Evolutionary conservation across 1,140 invertebrate species (phyloP), one percentile per base, ranked within the genome.

Genomic region (Drosophila erecta): DNA sequence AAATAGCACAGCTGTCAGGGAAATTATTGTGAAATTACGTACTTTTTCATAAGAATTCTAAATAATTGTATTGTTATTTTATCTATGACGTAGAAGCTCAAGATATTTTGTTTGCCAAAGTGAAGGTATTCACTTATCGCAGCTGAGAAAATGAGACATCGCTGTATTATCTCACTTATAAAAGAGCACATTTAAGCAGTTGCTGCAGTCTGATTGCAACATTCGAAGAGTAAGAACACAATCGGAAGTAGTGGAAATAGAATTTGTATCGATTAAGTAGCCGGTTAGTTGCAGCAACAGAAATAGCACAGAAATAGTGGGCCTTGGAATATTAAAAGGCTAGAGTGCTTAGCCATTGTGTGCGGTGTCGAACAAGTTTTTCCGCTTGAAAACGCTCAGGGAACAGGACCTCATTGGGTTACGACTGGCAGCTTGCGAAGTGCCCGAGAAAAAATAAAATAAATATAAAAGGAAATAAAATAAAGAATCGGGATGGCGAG

Each of bases 321-420:
- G 41, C 64, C 43, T 35, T 56, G 35, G 35, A 57, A 70, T 71
- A 71, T 71, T 70, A 70, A 71, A 70, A 71, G n/a, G 7, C 51
- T 22, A 11, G 41, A 57, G 53, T 57, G 46, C 64, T 70, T 40
- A 10, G 64, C 51, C 15, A 62, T 73, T 73, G 53, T 64, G 38
- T 41, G 8, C 30, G 35, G 10, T 46, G 30, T 22, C 27, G 27
- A 37, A 14, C 24, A 64, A 70, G 60, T 70, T 58, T 66, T 76
- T 66, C 8, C 72, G 50, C 60, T 49, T 40, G 40, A 53, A 41
- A 74, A 12, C 40, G 51, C 44, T 37, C 51, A 53, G 62, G 33
- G 50, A 58, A 55, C 55, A 27, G 54, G 17, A 58, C 60, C 76
- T 53, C 64, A 69, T 54, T 66, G 50, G 43, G 57, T 53, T 65